phyloP scores from a whole-genome alignment of 2,888 invertebrate genomes.

The Troides aeacus region DNA sequence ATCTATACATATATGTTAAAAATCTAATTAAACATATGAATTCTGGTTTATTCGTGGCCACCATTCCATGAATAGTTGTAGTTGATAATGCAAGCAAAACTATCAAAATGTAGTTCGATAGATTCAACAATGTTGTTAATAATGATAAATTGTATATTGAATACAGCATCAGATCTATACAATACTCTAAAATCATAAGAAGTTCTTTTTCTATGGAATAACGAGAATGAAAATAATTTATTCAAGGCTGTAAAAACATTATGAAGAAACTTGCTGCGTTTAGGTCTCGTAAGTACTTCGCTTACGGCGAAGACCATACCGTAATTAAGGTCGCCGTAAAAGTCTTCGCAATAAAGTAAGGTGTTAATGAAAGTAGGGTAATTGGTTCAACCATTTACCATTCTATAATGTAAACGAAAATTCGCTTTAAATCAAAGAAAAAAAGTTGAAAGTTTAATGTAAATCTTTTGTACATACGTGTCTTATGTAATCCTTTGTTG shows the following conservation, averaged over 20 bases:
- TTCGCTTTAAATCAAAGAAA: not conserved
- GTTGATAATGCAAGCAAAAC: no score
- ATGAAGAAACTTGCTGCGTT: not conserved
- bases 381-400: constrained; percentile 13
- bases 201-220: no score
- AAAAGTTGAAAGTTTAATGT: not conserved
- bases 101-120: no score
- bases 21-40: no score
- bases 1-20: no score
- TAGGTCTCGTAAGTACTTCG: constrained; percentile 5
- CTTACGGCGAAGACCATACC: constrained; percentile 4
- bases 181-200: no score
- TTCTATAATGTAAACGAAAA: not conserved
- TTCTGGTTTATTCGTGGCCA: no score
- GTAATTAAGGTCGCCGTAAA: constrained; percentile 23
- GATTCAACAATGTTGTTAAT: no score
- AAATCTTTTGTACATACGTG: not conserved
- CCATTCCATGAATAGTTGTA: no score
- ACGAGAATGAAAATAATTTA: not conserved
- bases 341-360: constrained; percentile 26
- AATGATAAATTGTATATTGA: no score
- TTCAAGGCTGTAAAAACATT: not conserved
- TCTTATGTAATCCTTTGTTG: not conserved
- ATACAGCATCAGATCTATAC: no score
- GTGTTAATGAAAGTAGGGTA: constrained; percentile 28